Evolutionary conservation across 2,888 invertebrate genomes (phyloP), one percentile per base, ranked within the genome.

Genomic region (Rhagophthalmus giganteus): DNA sequence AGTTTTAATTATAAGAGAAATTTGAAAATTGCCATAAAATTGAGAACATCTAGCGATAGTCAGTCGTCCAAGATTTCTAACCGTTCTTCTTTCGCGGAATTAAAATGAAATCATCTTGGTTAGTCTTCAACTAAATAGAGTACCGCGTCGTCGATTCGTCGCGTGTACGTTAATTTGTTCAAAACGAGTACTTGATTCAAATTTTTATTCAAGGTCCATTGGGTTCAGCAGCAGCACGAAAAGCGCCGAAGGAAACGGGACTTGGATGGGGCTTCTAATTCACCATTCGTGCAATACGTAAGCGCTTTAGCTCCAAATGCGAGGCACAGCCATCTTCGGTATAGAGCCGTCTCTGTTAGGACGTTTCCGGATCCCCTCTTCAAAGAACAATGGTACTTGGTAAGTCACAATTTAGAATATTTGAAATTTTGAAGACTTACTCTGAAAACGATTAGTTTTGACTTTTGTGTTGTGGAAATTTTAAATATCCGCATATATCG

Each of bases 351-450:
- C 73, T 77, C 61, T 68, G 78, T 45, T 75, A 79, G 56, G 68
- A 78, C 84, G 62, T 94, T 94, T 75, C 87, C 91, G 8, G 95
- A 95, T 77, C 94, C 94, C 8, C 81, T 94, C 63, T 97, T 88
- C 81, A 88, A 89, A 70, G 92, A 95, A 74, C 94, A 96, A 80
- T 97, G 96, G 97, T 98, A 98, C 73, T 78, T 97, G 88, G 96
- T 96, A 78, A 86, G 95, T 86, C n/a, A n/a, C n/a, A n/a, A n/a
- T n/a, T n/a, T n/a, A n/a, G n/a, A n/a, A n/a, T n/a, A n/a, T n/a
- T n/a, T 48, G 34, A 30, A 40, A 27, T 38, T 27, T 26, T 48
- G 26, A 28, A 48, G 34, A 24, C 34, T 48, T 13, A 33, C 40
- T 48, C 34, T 8, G 13, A 37, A 39, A 47, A 47, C 39, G 47